These are phyloP conservation scores for Odontamblyopus rebecca DNA, from an alignment of 2,797 vertebrate genomes.

Conservation along the genomic window DNA sequence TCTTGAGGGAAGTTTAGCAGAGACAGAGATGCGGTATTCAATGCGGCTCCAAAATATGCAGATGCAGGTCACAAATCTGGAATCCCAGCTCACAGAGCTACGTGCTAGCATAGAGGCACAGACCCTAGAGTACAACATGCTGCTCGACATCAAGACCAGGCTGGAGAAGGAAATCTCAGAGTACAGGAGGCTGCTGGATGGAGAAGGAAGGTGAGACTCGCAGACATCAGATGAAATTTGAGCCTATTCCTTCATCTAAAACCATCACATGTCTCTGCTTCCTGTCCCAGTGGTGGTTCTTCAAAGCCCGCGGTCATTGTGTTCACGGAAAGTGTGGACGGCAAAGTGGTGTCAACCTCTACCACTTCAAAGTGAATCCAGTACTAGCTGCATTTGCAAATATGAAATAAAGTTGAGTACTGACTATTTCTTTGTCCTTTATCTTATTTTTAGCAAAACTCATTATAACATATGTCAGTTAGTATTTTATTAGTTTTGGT, in stretches of 20 bases:
- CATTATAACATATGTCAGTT: background rate
- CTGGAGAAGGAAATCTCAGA: conserved; percentile 92
- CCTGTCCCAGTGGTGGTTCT: background rate
- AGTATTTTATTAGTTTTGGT: background rate
- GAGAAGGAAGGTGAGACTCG: conserved; percentile 62
- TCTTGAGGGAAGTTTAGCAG: conserved; percentile 68
- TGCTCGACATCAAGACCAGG: conserved; percentile 87
- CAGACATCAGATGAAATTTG: background rate
- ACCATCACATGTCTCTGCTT: background rate
- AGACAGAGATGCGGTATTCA: conserved; percentile 65
- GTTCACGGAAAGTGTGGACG: conserved; percentile 80
- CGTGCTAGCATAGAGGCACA: conserved; percentile 81
- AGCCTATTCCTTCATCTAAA: background rate
- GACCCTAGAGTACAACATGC: conserved; percentile 83
- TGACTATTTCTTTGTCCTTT: background rate
- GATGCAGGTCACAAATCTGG: conserved; percentile 75
- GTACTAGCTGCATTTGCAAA: conserved; percentile 16
- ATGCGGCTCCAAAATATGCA: conserved; percentile 71
- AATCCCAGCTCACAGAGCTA: conserved; percentile 80
- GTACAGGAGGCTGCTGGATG: conserved; percentile 89
- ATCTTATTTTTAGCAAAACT: background rate
- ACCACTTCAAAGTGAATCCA: conserved; percentile 7
- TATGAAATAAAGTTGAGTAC: conserved; percentile 23
- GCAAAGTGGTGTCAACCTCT: conserved; percentile 71
- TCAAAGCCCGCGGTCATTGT: conserved; percentile 68